Conservation (phyloP, 2,888 invertebrate species). For the Nipponacmea schrenckii region DNA sequence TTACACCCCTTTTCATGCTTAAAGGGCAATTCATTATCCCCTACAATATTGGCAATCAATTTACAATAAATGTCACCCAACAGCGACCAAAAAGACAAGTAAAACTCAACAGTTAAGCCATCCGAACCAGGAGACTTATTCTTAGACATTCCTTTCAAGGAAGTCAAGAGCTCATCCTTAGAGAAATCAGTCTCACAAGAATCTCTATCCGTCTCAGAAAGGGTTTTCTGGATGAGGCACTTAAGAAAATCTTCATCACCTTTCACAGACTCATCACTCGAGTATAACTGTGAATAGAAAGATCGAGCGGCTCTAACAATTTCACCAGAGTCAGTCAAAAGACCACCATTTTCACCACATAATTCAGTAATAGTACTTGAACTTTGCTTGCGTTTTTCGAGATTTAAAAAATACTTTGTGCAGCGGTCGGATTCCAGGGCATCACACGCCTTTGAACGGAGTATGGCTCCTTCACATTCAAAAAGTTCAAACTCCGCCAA, state of each 20-base stretch:
- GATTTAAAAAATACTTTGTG: constrained; percentile 18
- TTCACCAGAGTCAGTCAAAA: not conserved
- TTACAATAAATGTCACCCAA: no score
- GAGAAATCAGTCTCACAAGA: constrained; percentile 9
- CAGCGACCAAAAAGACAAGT: constrained; percentile 23
- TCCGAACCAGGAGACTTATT: constrained; percentile 37
- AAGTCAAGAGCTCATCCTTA: constrained; percentile 9
- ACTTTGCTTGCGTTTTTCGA: constrained; percentile 13
- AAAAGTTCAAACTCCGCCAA: not conserved
- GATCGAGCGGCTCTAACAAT: not conserved
- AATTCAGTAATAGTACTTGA: constrained; percentile 13
- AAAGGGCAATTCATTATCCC: constrained; percentile 15
- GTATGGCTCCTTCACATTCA: not conserved
- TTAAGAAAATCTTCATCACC: constrained; percentile 4
- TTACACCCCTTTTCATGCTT: constrained; percentile 18
- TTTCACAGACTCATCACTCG: constrained; percentile 14
- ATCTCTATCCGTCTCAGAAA: not conserved
- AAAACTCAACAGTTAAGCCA: constrained; percentile 36
- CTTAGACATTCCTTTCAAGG: constrained; percentile 26
- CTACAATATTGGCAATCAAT: constrained; percentile 22
- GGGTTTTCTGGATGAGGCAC: not conserved
- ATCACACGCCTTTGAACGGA: not conserved
- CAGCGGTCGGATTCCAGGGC: not conserved
- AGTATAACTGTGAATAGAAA: constrained; percentile 13
- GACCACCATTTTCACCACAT: not conserved